Percentiles rank a stretch among this genome's conserved stretches.
phyloP scores from a whole-genome alignment of 2,113 vertebrate genomes.

The Myodes glareolus region DNA sequence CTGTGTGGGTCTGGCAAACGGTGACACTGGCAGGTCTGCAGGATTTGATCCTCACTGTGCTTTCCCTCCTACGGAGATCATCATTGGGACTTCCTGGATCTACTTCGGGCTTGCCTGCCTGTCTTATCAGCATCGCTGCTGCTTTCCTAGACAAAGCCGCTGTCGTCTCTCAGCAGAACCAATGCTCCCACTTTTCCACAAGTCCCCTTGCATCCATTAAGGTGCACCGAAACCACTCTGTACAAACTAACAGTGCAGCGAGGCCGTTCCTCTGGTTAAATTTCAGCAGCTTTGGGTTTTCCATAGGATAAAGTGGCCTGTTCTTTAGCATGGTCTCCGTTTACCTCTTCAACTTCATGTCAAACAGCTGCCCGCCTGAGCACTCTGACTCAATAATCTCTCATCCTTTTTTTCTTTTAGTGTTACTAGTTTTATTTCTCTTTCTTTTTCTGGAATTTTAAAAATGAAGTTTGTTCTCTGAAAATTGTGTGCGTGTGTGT shows the following conservation, averaged over 20 bases:
- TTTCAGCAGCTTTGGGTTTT: not conserved
- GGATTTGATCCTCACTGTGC: not conserved
- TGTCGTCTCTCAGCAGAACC: not conserved
- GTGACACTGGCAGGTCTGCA: not conserved
- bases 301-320: not conserved
- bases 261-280: not conserved
- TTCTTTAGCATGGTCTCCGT: not conserved
- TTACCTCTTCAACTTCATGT: not conserved
- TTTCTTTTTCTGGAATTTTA: not conserved
- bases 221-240: not conserved
- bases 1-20: not conserved
- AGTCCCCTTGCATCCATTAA: not conserved
- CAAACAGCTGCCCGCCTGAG: not conserved
- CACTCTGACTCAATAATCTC: too few species aligned
- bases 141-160: not conserved
- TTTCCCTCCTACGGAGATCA: not conserved
- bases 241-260: not conserved
- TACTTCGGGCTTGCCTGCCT: not conserved
- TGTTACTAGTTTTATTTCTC: not conserved
- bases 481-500: not conserved
- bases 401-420: not conserved
- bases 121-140: fast-evolving
- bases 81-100: fast-evolving
- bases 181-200: not conserved
- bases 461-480: not conserved